These are phyloP conservation scores for Silurus meridionalis DNA, from an alignment of 2,113 vertebrate species.

Conservation along the genomic window DNA sequence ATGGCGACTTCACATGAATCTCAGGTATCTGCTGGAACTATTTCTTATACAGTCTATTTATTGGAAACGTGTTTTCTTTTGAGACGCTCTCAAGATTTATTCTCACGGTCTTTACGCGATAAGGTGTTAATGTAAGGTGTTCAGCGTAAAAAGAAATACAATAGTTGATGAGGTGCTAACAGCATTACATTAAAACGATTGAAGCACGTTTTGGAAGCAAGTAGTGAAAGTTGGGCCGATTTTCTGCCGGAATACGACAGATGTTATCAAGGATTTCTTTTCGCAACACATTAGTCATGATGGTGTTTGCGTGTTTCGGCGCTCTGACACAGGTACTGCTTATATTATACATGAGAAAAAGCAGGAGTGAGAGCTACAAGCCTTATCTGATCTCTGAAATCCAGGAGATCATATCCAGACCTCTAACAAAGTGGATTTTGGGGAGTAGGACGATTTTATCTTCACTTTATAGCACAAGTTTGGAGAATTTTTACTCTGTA, in stretches of 20 bases:
- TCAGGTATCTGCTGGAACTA: no score
- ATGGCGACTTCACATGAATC: no score
- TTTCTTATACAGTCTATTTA: no score
- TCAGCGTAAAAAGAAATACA: slow-evolving; percentile 7
- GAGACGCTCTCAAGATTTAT: not conserved
- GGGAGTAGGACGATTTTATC: not conserved
- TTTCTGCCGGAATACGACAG: slow-evolving; percentile 48
- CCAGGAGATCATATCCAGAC: slow-evolving; percentile 51
- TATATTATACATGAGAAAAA: slow-evolving; percentile 48
- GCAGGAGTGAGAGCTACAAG: slow-evolving; percentile 39
- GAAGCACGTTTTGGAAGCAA: slow-evolving; percentile 1
- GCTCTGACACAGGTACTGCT: slow-evolving; percentile 57
- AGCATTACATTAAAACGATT: slow-evolving; percentile 15
- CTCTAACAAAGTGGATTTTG: slow-evolving; percentile 31
- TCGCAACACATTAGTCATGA: slow-evolving; percentile 42
- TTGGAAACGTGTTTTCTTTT: not conserved
- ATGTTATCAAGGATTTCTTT: slow-evolving; percentile 43
- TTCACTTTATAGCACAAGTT: not conserved
- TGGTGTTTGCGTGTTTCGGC: slow-evolving; percentile 9
- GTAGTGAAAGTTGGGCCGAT: slow-evolving; percentile 19
- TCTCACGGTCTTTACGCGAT: slow-evolving; percentile 2
- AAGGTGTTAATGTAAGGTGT: slow-evolving; percentile 21
- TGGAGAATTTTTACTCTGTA: not conserved
- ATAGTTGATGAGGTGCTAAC: slow-evolving; percentile 21
- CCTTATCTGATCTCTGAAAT: slow-evolving; percentile 53